phyloP scores from a whole-genome alignment of 2,113 vertebrate genomes.

The Petromus typicus region DNA sequence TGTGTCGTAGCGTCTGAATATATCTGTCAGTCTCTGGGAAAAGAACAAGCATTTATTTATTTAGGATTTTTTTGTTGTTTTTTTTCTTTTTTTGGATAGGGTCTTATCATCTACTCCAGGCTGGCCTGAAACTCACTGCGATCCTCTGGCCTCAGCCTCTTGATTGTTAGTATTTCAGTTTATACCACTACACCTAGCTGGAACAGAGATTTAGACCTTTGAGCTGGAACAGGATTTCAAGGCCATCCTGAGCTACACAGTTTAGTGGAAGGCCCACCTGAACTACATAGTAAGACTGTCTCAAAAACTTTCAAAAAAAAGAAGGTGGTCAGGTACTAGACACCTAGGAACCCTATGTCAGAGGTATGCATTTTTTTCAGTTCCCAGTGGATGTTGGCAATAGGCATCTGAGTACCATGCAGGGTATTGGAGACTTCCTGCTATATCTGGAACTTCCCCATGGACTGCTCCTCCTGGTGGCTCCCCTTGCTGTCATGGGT shows the following conservation, averaged over 20 bases:
- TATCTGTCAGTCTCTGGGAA: constrained; percentile 95
- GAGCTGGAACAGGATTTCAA: neutral
- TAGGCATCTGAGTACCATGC: neutral
- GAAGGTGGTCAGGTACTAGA: no score
- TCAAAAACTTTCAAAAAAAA: neutral
- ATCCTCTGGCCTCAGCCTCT: neutral
- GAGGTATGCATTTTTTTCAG: neutral
- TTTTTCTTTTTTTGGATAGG: neutral
- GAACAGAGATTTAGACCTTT: neutral
- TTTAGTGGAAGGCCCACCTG: no score
- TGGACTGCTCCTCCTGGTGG: neutral
- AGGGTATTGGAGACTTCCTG: neutral
- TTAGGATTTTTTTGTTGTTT: neutral
- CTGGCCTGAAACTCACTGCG: neutral
- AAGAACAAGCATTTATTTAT: neutral
- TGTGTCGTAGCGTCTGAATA: constrained; percentile 96
- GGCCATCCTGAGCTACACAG: no score
- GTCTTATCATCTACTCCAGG: neutral
- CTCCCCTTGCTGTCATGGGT: neutral
- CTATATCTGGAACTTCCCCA: neutral
- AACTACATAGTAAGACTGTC: no score
- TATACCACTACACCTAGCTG: neutral
- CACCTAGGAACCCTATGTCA: neutral
- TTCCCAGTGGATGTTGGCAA: neutral
- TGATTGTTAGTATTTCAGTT: neutral